Percentiles rank a stretch among this genome's conserved stretches.
These are phyloP conservation scores for Solen grandis DNA, from an alignment of 1,140 invertebrate genomes.

Conservation along the genomic window DNA sequence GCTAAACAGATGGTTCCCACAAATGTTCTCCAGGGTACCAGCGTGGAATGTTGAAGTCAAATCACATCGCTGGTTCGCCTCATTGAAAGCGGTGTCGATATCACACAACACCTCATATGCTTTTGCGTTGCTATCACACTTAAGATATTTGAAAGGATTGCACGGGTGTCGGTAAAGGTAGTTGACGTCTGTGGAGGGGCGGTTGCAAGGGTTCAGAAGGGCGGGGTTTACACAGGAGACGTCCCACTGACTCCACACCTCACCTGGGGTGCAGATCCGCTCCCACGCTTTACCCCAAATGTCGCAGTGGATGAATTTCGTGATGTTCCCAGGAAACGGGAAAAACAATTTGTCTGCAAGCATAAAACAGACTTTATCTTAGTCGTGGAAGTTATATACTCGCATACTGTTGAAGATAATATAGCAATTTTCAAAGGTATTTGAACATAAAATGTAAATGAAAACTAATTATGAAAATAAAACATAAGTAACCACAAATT, in stretches of 20 bases:
- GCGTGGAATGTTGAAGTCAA: neutral
- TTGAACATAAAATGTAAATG: no score
- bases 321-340: constrained; percentile 53
- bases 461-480: no score
- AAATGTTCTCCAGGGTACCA: constrained; percentile 3
- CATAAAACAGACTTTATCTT: no score
- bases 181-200: constrained; percentile 7
- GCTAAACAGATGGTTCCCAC: constrained; percentile 32
- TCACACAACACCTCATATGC: constrained; percentile 11
- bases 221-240: constrained; percentile 53
- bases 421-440: no score
- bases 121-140: constrained; percentile 11
- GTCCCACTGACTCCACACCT: constrained; percentile 58
- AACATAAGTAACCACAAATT: no score
- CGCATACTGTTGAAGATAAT: no score
- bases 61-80: constrained; percentile 3
- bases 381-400: no score
- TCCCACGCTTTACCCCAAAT: constrained; percentile 66
- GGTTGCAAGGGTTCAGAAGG: constrained; percentile 32
- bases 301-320: constrained; percentile 66
- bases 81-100: neutral
- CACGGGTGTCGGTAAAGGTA: constrained; percentile 49
- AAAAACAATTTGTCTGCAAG: constrained; percentile 62
- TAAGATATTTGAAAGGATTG: constrained; percentile 16
- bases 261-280: constrained; percentile 42